phyloP scores from a whole-genome alignment of 2,797 vertebrate genomes.

The Alauda arvensis region DNA sequence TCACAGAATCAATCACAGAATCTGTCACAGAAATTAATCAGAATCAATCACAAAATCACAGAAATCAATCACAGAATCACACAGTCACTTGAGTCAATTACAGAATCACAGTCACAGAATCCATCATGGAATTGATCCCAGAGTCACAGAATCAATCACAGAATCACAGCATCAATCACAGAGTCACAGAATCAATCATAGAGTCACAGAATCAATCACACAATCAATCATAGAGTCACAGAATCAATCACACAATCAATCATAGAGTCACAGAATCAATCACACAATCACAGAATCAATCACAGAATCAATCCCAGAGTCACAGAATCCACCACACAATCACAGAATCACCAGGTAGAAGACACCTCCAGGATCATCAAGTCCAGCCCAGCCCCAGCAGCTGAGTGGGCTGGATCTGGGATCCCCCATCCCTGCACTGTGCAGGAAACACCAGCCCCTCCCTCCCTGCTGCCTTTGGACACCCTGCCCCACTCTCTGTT shows the following conservation, averaged over 20 bases:
- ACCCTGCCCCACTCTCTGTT: background rate
- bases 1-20: background rate
- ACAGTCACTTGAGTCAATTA: no score
- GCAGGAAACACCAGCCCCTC: fast-evolving
- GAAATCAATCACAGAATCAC: background rate
- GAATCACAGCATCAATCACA: no score
- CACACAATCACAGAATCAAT: background rate
- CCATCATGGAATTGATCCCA: no score
- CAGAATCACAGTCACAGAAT: background rate
- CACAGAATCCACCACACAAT: no score
- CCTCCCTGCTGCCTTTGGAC: background rate
- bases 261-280: no score
- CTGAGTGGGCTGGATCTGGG: background rate
- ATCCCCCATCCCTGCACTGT: background rate
- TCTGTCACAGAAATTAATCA: background rate
- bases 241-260: background rate
- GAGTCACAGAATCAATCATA: background rate
- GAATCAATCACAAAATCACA: no score
- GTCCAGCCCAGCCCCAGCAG: background rate
- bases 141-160: no score
- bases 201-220: no score
- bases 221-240: no score
- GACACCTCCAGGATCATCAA: background rate
- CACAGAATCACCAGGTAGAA: background rate
- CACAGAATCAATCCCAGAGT: no score